Percentiles rank a stretch among this genome's conserved stretches.
phyloP scores from a whole-genome alignment of 2,113 vertebrate species.

The Heptranchias perlo region DNA sequence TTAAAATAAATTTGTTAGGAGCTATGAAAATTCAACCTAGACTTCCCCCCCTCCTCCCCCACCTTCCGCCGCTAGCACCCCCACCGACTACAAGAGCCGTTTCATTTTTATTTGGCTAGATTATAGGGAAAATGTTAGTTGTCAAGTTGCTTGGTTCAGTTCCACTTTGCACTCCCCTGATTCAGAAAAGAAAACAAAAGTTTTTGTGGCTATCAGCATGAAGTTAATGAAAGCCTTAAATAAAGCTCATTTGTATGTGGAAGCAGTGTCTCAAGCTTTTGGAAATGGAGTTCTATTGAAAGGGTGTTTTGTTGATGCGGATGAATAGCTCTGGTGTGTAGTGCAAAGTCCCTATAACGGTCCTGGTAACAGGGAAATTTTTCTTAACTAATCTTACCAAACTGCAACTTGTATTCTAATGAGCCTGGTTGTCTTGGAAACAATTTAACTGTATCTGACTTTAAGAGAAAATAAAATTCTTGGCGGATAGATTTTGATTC shows the following conservation, averaged over 20 bases:
- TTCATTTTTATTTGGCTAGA: constrained; percentile 16
- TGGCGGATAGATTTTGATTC: not conserved
- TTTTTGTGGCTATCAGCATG: constrained; percentile 32
- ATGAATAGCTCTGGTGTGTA: constrained; percentile 34
- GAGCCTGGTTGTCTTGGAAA: not conserved
- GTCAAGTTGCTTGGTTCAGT: constrained; percentile 36
- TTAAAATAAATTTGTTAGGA: not conserved
- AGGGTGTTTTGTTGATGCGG: constrained; percentile 35
- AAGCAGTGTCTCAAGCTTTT: constrained; percentile 11
- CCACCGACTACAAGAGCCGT: not conserved
- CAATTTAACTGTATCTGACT: constrained; percentile 21
- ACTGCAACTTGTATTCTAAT: constrained; percentile 31
- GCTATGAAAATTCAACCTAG: not conserved
- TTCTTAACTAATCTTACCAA: constrained; percentile 30
- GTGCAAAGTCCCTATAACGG: not conserved
- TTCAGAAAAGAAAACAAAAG: constrained; percentile 35
- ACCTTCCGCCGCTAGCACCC: not conserved
- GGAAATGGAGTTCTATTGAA: constrained; percentile 35
- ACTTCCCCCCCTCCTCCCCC: not conserved
- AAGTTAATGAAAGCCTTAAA: constrained; percentile 36
- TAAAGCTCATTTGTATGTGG: constrained; percentile 36
- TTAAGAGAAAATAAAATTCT: not conserved
- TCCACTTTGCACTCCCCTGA: constrained; percentile 16
- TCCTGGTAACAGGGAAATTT: constrained; percentile 14
- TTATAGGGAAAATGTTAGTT: constrained; percentile 23